These are phyloP conservation scores for Trachelus tabidus DNA, from an alignment of 2,888 invertebrate genomes.

Conservation along the genomic window DNA sequence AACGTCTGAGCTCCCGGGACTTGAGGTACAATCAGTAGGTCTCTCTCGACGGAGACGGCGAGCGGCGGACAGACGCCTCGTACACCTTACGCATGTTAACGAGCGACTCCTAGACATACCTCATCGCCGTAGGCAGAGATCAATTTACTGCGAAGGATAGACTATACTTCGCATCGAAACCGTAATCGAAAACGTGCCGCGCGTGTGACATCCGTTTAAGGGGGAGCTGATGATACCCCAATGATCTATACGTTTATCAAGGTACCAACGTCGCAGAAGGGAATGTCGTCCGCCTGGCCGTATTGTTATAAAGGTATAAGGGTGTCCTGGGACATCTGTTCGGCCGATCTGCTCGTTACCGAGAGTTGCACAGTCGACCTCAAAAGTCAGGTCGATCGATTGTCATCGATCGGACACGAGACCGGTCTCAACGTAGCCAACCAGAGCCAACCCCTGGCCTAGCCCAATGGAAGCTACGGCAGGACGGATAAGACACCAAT, in stretches of 20 bases:
- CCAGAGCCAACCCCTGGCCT: background rate
- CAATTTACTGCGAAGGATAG: slow-evolving; percentile 36
- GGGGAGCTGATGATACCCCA: background rate
- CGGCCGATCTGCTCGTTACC: slow-evolving; percentile 4
- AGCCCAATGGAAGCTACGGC: background rate
- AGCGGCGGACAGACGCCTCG: slow-evolving; percentile 38
- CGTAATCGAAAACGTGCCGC: slow-evolving; percentile 20
- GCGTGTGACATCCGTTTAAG: slow-evolving; percentile 10
- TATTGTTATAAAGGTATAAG: background rate
- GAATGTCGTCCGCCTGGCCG: background rate
- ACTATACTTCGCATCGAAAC: slow-evolving; percentile 25
- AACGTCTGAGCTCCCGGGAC: background rate
- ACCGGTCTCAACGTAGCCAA: background rate
- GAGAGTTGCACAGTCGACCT: background rate
- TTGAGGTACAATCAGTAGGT: background rate
- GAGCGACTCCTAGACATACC: slow-evolving; percentile 42
- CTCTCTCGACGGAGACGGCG: background rate
- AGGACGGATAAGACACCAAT: background rate
- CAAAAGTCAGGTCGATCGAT: slow-evolving; percentile 1
- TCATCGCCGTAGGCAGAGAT: slow-evolving; percentile 33
- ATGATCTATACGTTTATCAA: background rate
- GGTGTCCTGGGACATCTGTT: background rate
- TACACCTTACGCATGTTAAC: slow-evolving; percentile 53
- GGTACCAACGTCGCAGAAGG: background rate
- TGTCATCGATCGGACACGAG: background rate